Conservation (phyloP, 1,140 invertebrate genomes). For the Pinna nobilis region DNA sequence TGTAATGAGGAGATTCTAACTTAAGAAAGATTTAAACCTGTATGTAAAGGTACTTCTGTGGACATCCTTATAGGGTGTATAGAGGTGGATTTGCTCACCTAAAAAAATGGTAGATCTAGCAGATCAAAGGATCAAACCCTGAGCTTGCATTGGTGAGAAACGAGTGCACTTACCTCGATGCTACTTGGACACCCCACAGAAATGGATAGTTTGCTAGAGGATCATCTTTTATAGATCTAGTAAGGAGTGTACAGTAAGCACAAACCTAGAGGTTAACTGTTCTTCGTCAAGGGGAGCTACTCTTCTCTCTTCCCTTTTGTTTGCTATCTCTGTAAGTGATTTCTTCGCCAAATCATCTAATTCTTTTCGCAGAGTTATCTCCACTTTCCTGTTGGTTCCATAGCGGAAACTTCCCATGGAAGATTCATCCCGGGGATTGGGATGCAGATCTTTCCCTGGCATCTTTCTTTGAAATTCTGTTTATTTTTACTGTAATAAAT, state of each 20-base stretch:
- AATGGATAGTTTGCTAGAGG: too few relatives aligned
- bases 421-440: slow-evolving; percentile 22
- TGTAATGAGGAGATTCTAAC: neutral
- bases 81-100: too few relatives aligned
- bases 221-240: neutral
- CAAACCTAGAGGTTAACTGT: slow-evolving; percentile 52
- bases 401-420: slow-evolving; percentile 42
- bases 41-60: too few relatives aligned
- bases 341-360: slow-evolving; percentile 53
- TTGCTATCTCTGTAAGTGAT: slow-evolving; percentile 45
- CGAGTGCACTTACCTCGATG: too few relatives aligned
- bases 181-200: too few relatives aligned
- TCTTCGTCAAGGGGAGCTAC: slow-evolving; percentile 49
- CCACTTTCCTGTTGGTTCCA: slow-evolving; percentile 49
- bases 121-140: too few relatives aligned
- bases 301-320: slow-evolving; percentile 40
- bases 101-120: too few relatives aligned
- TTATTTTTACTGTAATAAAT: neutral
- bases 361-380: slow-evolving; percentile 54
- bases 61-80: too few relatives aligned
- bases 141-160: too few relatives aligned
- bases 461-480: neutral
- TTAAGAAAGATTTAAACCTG: neutral
- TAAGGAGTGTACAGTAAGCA: neutral
- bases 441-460: slow-evolving; percentile 37